Evolutionary conservation across 1,140 invertebrate genomes (phyloP), one percentile per base, ranked within the genome.

Genomic region (Cyrtorhinus lividipennis): DNA sequence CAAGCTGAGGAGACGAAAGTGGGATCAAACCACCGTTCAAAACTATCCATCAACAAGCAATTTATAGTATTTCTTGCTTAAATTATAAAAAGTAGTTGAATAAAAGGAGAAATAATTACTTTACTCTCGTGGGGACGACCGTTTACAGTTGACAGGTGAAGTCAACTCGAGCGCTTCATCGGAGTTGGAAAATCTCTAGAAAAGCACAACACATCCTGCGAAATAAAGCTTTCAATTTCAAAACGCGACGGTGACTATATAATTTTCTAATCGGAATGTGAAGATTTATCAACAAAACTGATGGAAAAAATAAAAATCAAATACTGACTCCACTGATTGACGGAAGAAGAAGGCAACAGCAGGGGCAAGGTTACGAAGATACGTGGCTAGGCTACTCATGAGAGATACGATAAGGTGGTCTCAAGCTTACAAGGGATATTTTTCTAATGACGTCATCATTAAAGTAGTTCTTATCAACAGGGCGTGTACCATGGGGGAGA

Each of bases 121-220:
- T 38, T 38, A 8, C 30, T 8, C 48, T 53, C 18, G 20, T 22
- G 48, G 5, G 20, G 48, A 53, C 48, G 20, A 53, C 48, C 48
- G 10, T 53, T 22, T n/a, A n/a, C 20, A 13, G 48, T 53, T 53
- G 48, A 53, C 48, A 44, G 8, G n/a, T n/a, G n/a, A 53, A 53
- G 48, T 53, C 48, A 53, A 12, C 48, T 53, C 48, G 48, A 53
- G 48, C 48, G 5, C 48, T 53, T 53, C 48, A 53, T 53, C 48
- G 8, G 48, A 20, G 30, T 13, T 22, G 48, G 18, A 53, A 10
- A 5, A 15, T 8, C 10, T 53, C 48, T 5, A 20, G 20, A 53
- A 20, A 12, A 53, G 10, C 30, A 53, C 10, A 53, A 20, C 48
- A 53, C 10, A n/a, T n/a, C n/a, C n/a, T n/a, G n/a, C 5, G 20